Evolutionary conservation across 2,888 invertebrate genomes (phyloP), one percentile per base, ranked within the genome.

Genomic region (Anarsia innoxiella): DNA sequence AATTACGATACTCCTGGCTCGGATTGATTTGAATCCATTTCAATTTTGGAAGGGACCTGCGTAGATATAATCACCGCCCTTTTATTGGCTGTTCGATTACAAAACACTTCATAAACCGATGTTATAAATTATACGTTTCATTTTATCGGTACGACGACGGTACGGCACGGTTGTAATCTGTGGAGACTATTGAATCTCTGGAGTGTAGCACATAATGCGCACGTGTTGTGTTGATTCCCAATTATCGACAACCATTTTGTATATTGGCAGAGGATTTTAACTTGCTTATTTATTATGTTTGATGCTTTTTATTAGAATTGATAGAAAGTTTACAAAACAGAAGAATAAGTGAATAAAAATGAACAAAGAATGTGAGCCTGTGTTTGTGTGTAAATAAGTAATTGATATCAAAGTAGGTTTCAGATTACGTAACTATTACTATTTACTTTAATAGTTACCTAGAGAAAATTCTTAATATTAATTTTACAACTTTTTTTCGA

Each of bases 81-180:
- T 68, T 68, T 66, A 70, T 62, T 58, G 52, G 53, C 44, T 53
- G 53, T 50, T 50, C 56, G 59, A 61, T 67, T 61, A 60, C 65
- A 61, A 64, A 66, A 58, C 67, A 69, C 65, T 69, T 66, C 64
- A 71, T 74, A 69, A 72, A 63, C 56, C 45, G 60, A 49, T 42
- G 58, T 50, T 44, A 56, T 70, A 66, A 66, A 71, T 65, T 64
- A 19, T 8, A 19, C 58, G 57, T 56, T 53, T 50, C 55, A 51
- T 49, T 53, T 69, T 62, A 57, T 61, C 49, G 49, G 48, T 44
- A n/a, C n/a, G n/a, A n/a, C n/a, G n/a, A n/a, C n/a, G n/a, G n/a
- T n/a, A 34, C 40, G 40, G 44, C 40, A 37, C 39, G 48, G 44
- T 32, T 44, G 46, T 49, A 42, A 51, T 53, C 58, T 67, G 48